Percentiles rank a stretch among this genome's conserved stretches.
These are phyloP conservation scores for Antheraea assamensis DNA, from an alignment of 2,888 invertebrate species.

Conservation along the genomic window DNA sequence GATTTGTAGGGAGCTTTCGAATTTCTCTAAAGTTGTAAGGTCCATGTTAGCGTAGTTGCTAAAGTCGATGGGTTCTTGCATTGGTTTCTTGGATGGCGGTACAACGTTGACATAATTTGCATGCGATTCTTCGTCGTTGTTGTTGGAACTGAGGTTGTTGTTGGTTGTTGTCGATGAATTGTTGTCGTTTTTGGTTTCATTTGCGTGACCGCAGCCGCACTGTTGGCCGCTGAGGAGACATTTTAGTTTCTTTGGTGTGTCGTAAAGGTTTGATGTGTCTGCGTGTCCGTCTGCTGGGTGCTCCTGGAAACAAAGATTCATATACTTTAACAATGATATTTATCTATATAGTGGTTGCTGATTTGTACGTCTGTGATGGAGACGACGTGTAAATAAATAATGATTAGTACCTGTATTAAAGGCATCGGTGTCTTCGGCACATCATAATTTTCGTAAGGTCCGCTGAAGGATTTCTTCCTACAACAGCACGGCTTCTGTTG, in stretches of 20 bases:
- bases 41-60: slow-evolving; percentile 89
- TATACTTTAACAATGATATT: neutral
- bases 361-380: neutral
- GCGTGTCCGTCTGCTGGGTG: slow-evolving; percentile 61
- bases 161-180: slow-evolving; percentile 30
- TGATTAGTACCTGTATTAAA: slow-evolving; percentile 66
- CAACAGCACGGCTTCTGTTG: slow-evolving; percentile 69
- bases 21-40: slow-evolving; percentile 89
- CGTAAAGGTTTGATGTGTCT: slow-evolving; percentile 83
- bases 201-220: slow-evolving; percentile 80
- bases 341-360: neutral
- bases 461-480: slow-evolving; percentile 71
- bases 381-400: neutral
- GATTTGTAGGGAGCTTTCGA: slow-evolving; percentile 89
- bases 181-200: slow-evolving; percentile 79
- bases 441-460: slow-evolving; percentile 91
- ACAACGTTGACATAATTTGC: slow-evolving; percentile 80
- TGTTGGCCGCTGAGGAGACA: slow-evolving; percentile 82
- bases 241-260: slow-evolving; percentile 89
- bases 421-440: slow-evolving; percentile 87
- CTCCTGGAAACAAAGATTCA: slow-evolving; percentile 59
- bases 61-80: slow-evolving; percentile 59
- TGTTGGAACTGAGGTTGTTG: slow-evolving; percentile 56
- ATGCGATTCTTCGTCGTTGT: slow-evolving; percentile 58
- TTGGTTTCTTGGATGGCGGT: slow-evolving; percentile 57